phyloP scores from a whole-genome alignment of 2,113 vertebrate species.

The Gavialis gangeticus region DNA sequence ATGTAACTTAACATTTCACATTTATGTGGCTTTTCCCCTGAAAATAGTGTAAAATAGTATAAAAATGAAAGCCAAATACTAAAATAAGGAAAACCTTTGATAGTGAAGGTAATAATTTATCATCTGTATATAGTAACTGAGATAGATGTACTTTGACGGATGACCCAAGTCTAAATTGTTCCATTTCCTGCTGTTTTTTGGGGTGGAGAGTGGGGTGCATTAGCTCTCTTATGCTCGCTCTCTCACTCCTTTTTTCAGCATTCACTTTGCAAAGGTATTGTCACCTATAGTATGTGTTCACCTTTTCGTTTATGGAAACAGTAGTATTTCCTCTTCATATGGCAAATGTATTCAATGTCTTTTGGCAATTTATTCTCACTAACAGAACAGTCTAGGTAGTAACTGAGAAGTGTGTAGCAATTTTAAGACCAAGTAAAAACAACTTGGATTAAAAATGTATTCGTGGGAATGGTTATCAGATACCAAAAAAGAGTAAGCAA shows the following conservation, averaged over 20 bases:
- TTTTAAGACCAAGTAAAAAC: background rate
- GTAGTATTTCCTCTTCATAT: background rate
- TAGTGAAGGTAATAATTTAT: background rate
- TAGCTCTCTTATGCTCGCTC: too few relatives aligned
- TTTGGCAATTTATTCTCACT: background rate
- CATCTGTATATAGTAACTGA: conserved; percentile 28
- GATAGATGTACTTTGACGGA: conserved; percentile 6
- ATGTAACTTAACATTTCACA: conserved; percentile 16
- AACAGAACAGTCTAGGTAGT: background rate
- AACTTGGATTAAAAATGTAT: background rate
- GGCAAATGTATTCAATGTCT: background rate
- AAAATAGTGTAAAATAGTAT: background rate
- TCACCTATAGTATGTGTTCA: background rate
- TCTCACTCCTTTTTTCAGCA: background rate
- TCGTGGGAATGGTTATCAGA: background rate
- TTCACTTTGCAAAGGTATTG: background rate
- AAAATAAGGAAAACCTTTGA: background rate
- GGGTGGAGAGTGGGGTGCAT: too few relatives aligned
- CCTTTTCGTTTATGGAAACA: background rate
- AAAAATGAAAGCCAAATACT: background rate
- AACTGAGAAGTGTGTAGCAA: background rate
- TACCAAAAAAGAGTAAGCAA: background rate
- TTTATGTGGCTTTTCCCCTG: background rate
- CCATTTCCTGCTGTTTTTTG: background rate
- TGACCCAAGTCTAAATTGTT: background rate